phyloP scores from a whole-genome alignment of 35 echinoderm and acorn worm species.

The Heliocidaris tuberculata region DNA sequence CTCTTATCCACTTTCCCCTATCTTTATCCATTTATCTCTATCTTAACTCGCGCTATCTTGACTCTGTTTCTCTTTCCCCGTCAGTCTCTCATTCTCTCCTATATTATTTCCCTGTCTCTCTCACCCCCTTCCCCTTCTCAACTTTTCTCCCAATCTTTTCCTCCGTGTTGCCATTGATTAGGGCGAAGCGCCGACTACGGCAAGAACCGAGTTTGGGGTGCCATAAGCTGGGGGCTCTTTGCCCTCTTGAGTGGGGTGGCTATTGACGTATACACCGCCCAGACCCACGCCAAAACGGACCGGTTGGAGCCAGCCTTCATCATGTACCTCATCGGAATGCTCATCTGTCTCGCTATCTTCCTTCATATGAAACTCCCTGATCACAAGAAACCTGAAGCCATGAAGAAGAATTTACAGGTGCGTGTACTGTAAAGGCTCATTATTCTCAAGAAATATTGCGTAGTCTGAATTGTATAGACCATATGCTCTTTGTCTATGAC shows the following conservation, averaged over 20 bases:
- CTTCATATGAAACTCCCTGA: slow-evolving; percentile 40
- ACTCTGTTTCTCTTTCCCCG: no score
- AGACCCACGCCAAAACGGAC: background rate
- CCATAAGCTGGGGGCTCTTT: slow-evolving; percentile 56
- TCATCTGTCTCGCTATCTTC: background rate
- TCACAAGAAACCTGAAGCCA: slow-evolving; percentile 42
- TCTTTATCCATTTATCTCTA: background rate
- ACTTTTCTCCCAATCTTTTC: background rate
- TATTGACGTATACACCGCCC: slow-evolving; percentile 43
- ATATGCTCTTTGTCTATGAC: no score
- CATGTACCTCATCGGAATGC: slow-evolving; percentile 53
- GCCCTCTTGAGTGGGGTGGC: slow-evolving; percentile 53
- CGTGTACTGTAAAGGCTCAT: background rate
- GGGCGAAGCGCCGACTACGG: slow-evolving; percentile 38
- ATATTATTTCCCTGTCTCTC: no score
- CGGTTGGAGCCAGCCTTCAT: slow-evolving; percentile 60
- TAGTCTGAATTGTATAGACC: no score
- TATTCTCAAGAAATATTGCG: background rate
- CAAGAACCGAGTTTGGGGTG: slow-evolving; percentile 67
- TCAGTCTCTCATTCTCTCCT: no score
- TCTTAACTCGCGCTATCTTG: no score
- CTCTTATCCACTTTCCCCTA: background rate
- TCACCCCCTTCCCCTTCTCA: no score
- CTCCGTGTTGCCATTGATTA: background rate
- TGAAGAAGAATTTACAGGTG: slow-evolving; percentile 40